phyloP scores from a whole-genome alignment of 2,113 vertebrate species.

The Rostratula benghalensis region DNA sequence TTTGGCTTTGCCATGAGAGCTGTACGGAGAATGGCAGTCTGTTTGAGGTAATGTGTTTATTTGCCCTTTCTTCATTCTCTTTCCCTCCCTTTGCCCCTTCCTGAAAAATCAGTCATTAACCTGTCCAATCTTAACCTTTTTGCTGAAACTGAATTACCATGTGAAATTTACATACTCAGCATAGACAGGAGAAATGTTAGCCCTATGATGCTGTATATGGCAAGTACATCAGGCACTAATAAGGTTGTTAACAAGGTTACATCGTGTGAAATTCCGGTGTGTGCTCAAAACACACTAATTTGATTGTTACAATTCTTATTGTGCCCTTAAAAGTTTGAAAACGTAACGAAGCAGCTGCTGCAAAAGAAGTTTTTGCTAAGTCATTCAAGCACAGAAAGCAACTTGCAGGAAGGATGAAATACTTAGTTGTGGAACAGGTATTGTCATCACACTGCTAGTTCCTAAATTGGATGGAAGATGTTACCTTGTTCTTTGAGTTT shows the following conservation, averaged over 20 bases:
- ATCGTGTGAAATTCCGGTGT: neutral
- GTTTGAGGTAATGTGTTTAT: conserved; percentile 86
- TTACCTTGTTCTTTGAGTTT: neutral
- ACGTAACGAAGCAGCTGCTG: neutral
- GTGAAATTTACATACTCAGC: neutral
- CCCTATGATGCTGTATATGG: neutral
- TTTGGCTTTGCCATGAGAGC: conserved; percentile 94
- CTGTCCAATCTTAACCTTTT: neutral
- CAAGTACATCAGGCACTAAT: neutral
- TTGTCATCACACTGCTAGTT: neutral
- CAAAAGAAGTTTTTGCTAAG: neutral
- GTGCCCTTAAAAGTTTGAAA: neutral
- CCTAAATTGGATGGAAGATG: neutral
- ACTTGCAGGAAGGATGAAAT: neutral
- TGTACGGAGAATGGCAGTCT: conserved; percentile 92
- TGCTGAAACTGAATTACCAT: neutral
- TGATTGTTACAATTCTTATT: neutral
- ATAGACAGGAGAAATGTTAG: neutral
- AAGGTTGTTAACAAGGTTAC: neutral
- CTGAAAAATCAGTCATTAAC: neutral
- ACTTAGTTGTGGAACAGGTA: neutral
- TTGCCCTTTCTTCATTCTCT: neutral
- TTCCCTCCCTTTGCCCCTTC: neutral
- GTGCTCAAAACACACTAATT: neutral
- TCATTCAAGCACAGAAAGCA: neutral